Base-by-base conservation (phyloP, 2,113 vertebrate species). In the Thymallus thymallus region DNA sequence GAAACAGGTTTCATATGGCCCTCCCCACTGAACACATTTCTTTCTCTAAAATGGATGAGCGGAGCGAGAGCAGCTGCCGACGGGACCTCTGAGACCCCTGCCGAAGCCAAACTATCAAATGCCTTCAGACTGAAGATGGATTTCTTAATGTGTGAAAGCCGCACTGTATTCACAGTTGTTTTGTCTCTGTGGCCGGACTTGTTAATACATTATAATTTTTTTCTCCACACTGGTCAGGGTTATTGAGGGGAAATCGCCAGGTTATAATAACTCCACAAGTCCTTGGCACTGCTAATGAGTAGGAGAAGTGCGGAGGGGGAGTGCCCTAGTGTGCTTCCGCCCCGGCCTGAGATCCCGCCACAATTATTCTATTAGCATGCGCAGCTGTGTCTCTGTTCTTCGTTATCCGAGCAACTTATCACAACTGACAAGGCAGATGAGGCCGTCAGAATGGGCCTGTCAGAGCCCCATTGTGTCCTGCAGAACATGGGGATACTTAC, bases 361-460 rank as follows among this genome's bases (percentile, higher is more conserved):
- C 90, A 90, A 87, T 90, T 84, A 77, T 84, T 86, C 88, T 84
- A 91, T 92, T 91, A 91, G 89, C 89, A 92, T 90, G 88, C 87
- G 88, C 88, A 85, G 86, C 84, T 87, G 84, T 85, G 85, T 83
- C 72, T 77, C 82, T 86, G 86, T 87, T 90, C 87, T 79, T 86
- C 86, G 86, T 84, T 80, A 87, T 91, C 87, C 85, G 80, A 35
- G 80, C 84, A 84, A 88, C 87, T 86, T 85, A 88, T 88, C 85
- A 84, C 85, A 73, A 86, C 71, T 79, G 86, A 90, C 88, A 86
- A 86, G 84, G 82, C 87, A 81, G 87, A 89, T 86, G 84, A 87
- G 87, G 88, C 87, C 84, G 60, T 86, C 82, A 73, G 87, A 81
- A 82, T 78, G 35, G 77, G 82, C 76, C 89, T 88, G 87, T 88